Percentiles rank a stretch among this genome's conserved stretches.
phyloP scores from a whole-genome alignment of 2,113 vertebrate species.

The Alces alces region DNA sequence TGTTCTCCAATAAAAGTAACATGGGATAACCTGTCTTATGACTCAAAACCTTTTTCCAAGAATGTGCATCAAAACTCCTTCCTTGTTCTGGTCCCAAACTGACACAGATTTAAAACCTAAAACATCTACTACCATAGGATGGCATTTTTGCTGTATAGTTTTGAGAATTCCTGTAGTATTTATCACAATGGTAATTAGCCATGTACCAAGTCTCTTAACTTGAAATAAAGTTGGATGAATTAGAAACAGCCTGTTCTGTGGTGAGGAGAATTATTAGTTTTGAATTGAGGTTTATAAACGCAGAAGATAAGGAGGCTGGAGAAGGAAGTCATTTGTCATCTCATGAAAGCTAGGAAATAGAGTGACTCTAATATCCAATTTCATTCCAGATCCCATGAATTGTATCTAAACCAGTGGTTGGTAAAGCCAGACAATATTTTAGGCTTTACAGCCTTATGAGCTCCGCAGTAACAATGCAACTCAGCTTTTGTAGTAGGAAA shows the following conservation, averaged over 20 bases:
- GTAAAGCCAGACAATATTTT: background rate
- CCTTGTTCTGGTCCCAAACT: background rate
- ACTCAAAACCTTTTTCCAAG: background rate
- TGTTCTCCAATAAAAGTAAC: background rate
- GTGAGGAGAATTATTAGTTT: background rate
- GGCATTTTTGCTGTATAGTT: background rate
- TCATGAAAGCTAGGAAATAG: background rate
- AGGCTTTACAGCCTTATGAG: background rate
- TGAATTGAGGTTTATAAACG: background rate
- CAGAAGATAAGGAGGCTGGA: background rate
- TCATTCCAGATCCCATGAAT: background rate
- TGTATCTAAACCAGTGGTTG: background rate
- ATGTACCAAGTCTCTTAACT: background rate
- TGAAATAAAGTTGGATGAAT: background rate
- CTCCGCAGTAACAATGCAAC: background rate
- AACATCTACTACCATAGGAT: background rate
- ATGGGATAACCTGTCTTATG: background rate
- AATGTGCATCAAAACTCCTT: background rate
- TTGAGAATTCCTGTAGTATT: background rate
- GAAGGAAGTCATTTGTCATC: background rate
- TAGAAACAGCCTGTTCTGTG: background rate
- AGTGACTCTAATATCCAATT: background rate
- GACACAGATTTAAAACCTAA: background rate
- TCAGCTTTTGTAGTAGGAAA: background rate
- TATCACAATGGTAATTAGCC: background rate